Evolutionary conservation across 1,140 invertebrate genomes (phyloP).

Genomic region (Drusus annulatus): DNA sequence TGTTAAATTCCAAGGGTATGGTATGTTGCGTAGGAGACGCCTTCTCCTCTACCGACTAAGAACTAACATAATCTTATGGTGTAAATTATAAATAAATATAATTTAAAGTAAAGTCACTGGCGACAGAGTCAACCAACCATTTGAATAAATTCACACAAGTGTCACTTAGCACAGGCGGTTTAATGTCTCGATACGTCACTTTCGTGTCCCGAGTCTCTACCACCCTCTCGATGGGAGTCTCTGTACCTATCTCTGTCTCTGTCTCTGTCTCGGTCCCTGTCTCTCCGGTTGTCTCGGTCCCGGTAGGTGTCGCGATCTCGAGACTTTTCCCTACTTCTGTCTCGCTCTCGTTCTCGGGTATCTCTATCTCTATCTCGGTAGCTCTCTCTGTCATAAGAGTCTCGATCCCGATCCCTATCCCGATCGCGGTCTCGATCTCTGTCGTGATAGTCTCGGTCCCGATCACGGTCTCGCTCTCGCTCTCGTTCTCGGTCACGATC

Average conservation of each 20-base stretch:
- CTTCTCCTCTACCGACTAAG: slow-evolving; percentile 4
- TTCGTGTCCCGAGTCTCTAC: slow-evolving; percentile 69
- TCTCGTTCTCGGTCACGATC: slow-evolving; percentile 63
- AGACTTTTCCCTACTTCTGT: slow-evolving; percentile 62
- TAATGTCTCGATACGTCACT: slow-evolving; percentile 71
- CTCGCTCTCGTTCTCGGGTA: slow-evolving; percentile 64
- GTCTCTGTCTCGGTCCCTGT: slow-evolving; percentile 64
- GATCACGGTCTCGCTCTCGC: slow-evolving; percentile 60
- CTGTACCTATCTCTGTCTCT: slow-evolving; percentile 66
- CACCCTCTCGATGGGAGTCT: slow-evolving; percentile 68
- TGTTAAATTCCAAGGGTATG: not conserved
- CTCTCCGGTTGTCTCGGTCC: slow-evolving; percentile 62
- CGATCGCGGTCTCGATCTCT: slow-evolving; percentile 63
- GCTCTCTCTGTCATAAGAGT: slow-evolving; percentile 35
- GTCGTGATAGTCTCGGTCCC: slow-evolving; percentile 63
- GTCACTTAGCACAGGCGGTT: slow-evolving; percentile 38
- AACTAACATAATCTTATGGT: not conserved
- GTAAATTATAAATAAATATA: slow-evolving; percentile 46
- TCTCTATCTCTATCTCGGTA: slow-evolving; percentile 61
- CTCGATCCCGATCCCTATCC: slow-evolving; percentile 48
- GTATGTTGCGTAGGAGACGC: not conserved
- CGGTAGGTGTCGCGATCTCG: slow-evolving; percentile 63
- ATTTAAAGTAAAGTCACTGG: slow-evolving; percentile 35
- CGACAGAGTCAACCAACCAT: slow-evolving; percentile 9
- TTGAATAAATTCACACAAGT: slow-evolving; percentile 2